phyloP scores from a whole-genome alignment of 2,797 vertebrate genomes.

The Darevskia nairensis region DNA sequence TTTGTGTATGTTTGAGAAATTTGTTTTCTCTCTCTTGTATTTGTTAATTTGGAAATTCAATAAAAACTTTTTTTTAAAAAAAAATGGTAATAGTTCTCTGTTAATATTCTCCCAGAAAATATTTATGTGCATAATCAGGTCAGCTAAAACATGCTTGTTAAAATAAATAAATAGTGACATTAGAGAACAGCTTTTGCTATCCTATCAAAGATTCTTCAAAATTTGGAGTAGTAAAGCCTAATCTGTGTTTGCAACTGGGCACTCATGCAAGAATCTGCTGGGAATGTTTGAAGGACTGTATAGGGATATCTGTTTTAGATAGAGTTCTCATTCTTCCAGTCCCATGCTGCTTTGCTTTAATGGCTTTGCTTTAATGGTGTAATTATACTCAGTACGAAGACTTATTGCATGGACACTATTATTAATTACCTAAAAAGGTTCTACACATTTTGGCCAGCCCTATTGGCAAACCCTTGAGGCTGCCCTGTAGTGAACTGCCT shows the following conservation, averaged over 20 bases:
- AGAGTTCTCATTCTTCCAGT: background rate
- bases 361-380: background rate
- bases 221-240: background rate
- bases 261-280: background rate
- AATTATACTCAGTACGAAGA: background rate
- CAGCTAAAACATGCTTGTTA: background rate
- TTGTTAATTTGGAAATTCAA: no score
- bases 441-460: background rate
- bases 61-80: no score
- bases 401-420: constrained; percentile 62
- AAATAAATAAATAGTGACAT: background rate
- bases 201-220: background rate
- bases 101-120: background rate
- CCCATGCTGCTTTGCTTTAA: background rate
- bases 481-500: no score
- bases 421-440: constrained; percentile 48
- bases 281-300: background rate
- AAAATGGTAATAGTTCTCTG: no score
- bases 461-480: background rate
- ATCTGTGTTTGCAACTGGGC: background rate
- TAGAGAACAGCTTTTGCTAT: background rate
- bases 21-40: no score
- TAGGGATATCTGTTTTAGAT: background rate
- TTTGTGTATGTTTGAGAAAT: no score
- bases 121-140: background rate